Evolutionary conservation across 2,113 vertebrate species (phyloP), one percentile per base, ranked within the genome.

Genomic region (Lagenorhynchus albirostris): DNA sequence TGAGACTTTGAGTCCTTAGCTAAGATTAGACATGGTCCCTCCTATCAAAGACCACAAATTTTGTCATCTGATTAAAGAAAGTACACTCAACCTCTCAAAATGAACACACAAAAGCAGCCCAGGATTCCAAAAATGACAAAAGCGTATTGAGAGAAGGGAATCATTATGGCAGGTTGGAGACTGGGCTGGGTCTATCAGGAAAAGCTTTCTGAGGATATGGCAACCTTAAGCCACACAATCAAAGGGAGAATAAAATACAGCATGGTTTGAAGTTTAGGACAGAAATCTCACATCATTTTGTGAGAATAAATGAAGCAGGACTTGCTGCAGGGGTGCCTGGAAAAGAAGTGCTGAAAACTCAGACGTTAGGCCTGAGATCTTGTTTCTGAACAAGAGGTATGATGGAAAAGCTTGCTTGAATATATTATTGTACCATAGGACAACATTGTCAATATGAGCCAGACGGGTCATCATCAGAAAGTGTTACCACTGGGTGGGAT

Each of bases 391-490:
- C 25, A 76, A 80, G 21, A 81, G n/a, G 47, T 60, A 44, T 85
- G 67, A 80, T 94, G 26, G 44, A 89, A 93, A 96, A 74, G 21
- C n/a, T 83, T 87, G 44, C 44, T 91, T 93, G 63, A 77, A 58
- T 89, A 63, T 84, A 65, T 63, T 85, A 58, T 58, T 93, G 36
- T 44, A 71, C 41, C 26, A 70, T 29, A 65, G 82, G 41, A 50
- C 38, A 95, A 73, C 55, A 53, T 33, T 92, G 58, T 87, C 68
- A 80, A 63, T 50, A 63, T 92, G 38, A 70, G 62, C 36, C 44
- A 89, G 71, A 91, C 13, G 7, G 4, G 53, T 89, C 89, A 93
- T 95, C 36, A 77, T 94, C 83, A 96, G 79, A 94, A 94, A 70
- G 44, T 90, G 21, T 76, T 94, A 87, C 63, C 31, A 67, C 88